Conservation (phyloP, 2,113 vertebrate genomes). For the Sigmodon hispidus region DNA sequence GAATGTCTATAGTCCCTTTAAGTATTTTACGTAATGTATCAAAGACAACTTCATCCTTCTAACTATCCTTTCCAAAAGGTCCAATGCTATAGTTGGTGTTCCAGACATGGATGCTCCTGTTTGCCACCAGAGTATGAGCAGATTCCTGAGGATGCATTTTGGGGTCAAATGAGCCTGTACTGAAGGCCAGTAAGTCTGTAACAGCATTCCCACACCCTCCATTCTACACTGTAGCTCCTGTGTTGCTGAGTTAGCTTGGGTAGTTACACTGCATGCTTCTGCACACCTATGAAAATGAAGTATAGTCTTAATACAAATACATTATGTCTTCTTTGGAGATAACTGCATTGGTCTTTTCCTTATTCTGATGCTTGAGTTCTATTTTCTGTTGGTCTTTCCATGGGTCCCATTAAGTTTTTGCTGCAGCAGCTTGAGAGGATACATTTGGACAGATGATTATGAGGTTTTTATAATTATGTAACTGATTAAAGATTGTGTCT, state of each 20-base stretch:
- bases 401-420: conserved; percentile 60
- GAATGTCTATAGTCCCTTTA: conserved; percentile 68
- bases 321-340: conserved; percentile 40
- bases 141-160: conserved; percentile 9
- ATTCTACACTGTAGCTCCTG: conserved; percentile 37
- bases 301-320: conserved; percentile 31
- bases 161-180: background rate
- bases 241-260: conserved; percentile 32
- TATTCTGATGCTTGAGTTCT: conserved; percentile 68
- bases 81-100: background rate
- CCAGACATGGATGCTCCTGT: conserved; percentile 56
- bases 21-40: conserved; percentile 51
- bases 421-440: conserved; percentile 78
- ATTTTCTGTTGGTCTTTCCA: conserved; percentile 62
- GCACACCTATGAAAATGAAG: conserved; percentile 68
- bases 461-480: conserved; percentile 71
- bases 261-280: conserved; percentile 72
- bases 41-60: conserved; percentile 21
- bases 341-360: conserved; percentile 75
- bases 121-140: background rate
- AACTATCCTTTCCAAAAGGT: conserved; percentile 48
- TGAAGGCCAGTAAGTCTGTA: conserved; percentile 58
- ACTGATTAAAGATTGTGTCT: conserved; percentile 68
- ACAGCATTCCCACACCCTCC: conserved; percentile 11
- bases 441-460: conserved; percentile 65